These are phyloP conservation scores for Cheilosia scutellata DNA, from an alignment of 2,888 invertebrate genomes.

Conservation along the genomic window DNA sequence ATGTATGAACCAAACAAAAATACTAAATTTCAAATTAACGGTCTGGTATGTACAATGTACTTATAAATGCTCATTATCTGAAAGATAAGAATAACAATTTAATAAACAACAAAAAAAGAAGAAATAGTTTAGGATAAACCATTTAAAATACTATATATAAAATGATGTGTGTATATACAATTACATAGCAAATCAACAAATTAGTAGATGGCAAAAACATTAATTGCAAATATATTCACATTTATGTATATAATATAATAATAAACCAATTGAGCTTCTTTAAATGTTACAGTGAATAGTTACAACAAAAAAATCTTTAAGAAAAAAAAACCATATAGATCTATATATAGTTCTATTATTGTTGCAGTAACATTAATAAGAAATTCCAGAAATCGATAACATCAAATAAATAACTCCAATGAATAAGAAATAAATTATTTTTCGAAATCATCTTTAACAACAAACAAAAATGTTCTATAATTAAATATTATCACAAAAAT, in stretches of 20 bases:
- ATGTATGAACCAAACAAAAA: not conserved
- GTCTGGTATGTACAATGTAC: constrained; percentile 1
- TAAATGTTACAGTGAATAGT: constrained; percentile 52
- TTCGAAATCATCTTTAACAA: constrained; percentile 58
- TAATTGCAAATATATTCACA: constrained; percentile 38
- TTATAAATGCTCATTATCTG: constrained; percentile 1
- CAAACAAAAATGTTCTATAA: constrained; percentile 39
- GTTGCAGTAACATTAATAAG: constrained; percentile 34
- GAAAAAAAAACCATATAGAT: constrained; percentile 8
- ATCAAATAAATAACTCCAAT: constrained; percentile 21
- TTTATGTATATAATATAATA: constrained; percentile 50
- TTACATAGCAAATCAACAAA: constrained; percentile 16
- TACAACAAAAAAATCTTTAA: constrained; percentile 3
- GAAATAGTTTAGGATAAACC: constrained; percentile 38
- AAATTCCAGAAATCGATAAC: constrained; percentile 16
- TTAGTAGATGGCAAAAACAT: constrained; percentile 9
- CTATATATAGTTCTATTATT: constrained; percentile 26
- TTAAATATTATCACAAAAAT: constrained; percentile 1
- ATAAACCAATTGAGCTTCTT: constrained; percentile 66
- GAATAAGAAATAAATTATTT: constrained; percentile 51
- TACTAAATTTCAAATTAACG: constrained; percentile 7
- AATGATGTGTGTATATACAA: constrained; percentile 37
- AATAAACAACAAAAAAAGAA: constrained; percentile 13
- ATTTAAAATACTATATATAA: constrained; percentile 24
- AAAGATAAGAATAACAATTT: not conserved